phyloP scores from a whole-genome alignment of 2,113 vertebrate species.

The Glaucomys volans region DNA sequence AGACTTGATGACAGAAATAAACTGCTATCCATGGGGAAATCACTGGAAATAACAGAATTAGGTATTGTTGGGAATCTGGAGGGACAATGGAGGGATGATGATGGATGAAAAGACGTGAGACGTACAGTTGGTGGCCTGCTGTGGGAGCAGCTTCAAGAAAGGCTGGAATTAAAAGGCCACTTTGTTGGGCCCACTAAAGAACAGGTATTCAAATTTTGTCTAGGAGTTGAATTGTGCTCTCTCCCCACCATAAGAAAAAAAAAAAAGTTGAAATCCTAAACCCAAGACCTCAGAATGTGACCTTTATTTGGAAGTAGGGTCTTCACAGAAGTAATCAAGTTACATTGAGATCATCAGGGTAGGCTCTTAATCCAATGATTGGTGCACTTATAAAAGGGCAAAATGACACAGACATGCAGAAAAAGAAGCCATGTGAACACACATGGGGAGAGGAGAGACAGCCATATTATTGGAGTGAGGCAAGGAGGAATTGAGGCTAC shows the following conservation, averaged over 20 bases:
- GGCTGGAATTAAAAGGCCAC: background rate
- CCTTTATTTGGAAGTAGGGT: conserved; percentile 10
- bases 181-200: background rate
- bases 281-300: background rate
- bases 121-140: background rate
- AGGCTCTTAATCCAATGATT: background rate
- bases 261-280: background rate
- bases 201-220: background rate
- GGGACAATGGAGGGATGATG: conserved; percentile 55
- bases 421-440: background rate
- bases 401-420: background rate
- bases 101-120: background rate
- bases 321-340: background rate
- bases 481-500: background rate
- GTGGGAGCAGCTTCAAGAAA: background rate
- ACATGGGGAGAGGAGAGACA: background rate
- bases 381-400: background rate
- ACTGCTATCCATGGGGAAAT: conserved; percentile 93
- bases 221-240: background rate
- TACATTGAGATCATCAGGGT: background rate
- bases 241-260: background rate
- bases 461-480: background rate
- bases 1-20: conserved; percentile 94
- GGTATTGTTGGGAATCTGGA: conserved; percentile 87
- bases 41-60: conserved; percentile 91